Evolutionary conservation across 1,140 invertebrate genomes (phyloP), one percentile per base, ranked within the genome.

Genomic region (Stegodyphus mimosarum): DNA sequence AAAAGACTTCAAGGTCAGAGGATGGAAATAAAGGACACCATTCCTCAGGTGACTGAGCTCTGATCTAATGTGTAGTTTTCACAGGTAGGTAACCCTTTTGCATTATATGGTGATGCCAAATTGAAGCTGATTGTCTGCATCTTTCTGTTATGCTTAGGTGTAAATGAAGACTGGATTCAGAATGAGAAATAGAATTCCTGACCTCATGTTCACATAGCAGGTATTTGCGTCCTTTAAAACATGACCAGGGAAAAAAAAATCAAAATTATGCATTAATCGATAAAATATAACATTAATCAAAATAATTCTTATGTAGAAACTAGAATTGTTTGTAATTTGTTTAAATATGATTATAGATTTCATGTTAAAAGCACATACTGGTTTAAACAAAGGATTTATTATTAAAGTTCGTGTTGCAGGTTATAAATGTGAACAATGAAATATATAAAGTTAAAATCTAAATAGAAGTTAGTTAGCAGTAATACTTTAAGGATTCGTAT

Each of bases 201-300:
- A 50, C 18, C 73, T 73, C 33, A 15, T 52, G 80, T 67, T 76
- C 51, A 60, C 33, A 48, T 75, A 51, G 50, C 81, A 84, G 81
- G 81, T 84, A 84, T 84, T 84, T 84, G 81, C 81, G 81, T 53
- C 72, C 73, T 84, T 84, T 84, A 84, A 75, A 83, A 33, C 55
- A 53, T 48, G 69, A 81, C 49, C n/a, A 69, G 52, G 60, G 78
- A 51, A 81, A 72, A 55, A 48, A 63, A 48, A 33, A 69, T 33
- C 50, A 50, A 66, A 77, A 66, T 50, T 17, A 67, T 33, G 33
- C 33, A 33, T 33, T 33, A 33, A 33, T 33, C 33, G 33, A 33
- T 33, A 33, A 33, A 33, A 33, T 33, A 33, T 33, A 33, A 33
- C 33, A 33, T 33, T 33, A 33, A 33, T 33, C 33, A 33, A 33